phyloP scores from a whole-genome alignment of 2,113 vertebrate genomes.

The human (Homo sapiens) region GRCh38 chr5:80881501-80882000 shows the following conservation, averaged over 20 bases:
- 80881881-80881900: neutral
- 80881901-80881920: neutral
- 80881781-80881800: neutral
- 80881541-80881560: neutral
- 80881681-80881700: neutral
- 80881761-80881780: neutral
- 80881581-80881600: neutral
- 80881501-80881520: neutral
- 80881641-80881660: neutral
- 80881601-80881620: neutral
- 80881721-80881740: neutral
- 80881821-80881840: neutral
- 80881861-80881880: neutral
- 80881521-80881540: neutral
- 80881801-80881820: neutral
- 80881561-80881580: slow-evolving; percentile 1
- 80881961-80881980: neutral
- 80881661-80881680: neutral
- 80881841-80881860: neutral
- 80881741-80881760: neutral
- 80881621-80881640: neutral
- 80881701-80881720: neutral
- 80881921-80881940: neutral
- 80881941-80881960: neutral
- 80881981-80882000: neutral